Evolutionary conservation across 2,113 vertebrate genomes (phyloP).

Genomic region (Chascanopsetta lugubris): DNA sequence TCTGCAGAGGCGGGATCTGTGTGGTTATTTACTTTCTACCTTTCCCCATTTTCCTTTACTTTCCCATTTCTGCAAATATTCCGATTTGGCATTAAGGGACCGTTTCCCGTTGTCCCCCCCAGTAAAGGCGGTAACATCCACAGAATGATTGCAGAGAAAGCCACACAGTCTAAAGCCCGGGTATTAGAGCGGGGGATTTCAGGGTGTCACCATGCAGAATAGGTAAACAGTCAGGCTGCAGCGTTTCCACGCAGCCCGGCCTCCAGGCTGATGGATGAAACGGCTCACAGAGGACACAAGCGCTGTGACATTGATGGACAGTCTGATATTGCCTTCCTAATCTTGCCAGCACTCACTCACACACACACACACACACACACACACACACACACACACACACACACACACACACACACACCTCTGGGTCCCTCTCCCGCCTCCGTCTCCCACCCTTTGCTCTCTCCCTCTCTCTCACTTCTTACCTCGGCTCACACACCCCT

Average conservation of each 20-base stretch:
- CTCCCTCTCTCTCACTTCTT: conserved; percentile 21
- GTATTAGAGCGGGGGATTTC: conserved; percentile 38
- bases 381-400: conserved; percentile 3
- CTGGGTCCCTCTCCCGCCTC: conserved; percentile 27
- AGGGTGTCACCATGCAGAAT: conserved; percentile 37
- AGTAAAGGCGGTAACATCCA: neutral
- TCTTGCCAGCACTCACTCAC: conserved; percentile 55
- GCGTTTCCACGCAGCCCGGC: conserved; percentile 35
- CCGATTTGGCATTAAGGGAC: neutral
- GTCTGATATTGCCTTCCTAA: conserved; percentile 74
- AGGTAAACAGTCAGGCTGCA: conserved; percentile 40
- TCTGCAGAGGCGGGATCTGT: too few relatives aligned
- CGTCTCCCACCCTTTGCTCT: too few relatives aligned
- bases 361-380: conserved; percentile 11
- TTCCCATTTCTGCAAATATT: neutral
- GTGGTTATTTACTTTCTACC: too few relatives aligned
- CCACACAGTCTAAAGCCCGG: conserved; percentile 13
- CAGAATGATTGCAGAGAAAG: conserved; percentile 18
- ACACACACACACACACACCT: conserved; percentile 11
- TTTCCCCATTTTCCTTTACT: neutral
- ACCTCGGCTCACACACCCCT: conserved; percentile 35
- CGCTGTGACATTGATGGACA: conserved; percentile 77
- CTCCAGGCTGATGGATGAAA: conserved; percentile 70
- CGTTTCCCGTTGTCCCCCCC: conserved; percentile 1
- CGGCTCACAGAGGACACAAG: conserved; percentile 71